A percentile compares a stretch with the other conserved stretches of the same genome.
Conservation (phyloP, 1,140 invertebrate genomes). For the Bombus balteatus region DNA sequence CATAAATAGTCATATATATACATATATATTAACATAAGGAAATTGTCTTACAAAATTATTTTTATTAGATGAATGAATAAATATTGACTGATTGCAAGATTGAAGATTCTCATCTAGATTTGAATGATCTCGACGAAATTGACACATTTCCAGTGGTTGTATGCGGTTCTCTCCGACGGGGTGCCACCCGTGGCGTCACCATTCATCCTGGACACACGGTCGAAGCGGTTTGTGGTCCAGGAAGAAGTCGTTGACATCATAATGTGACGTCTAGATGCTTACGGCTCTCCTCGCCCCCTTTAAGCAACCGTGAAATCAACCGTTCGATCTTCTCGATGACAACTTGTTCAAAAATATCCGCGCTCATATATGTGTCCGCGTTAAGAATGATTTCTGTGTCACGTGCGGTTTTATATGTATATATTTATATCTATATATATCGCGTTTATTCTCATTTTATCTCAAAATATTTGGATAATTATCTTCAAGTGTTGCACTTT, state of each 20-base stretch:
- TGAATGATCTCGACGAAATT: constrained; percentile 64
- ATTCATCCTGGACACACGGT: constrained; percentile 67
- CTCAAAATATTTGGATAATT: neutral
- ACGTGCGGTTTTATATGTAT: neutral
- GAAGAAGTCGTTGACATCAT: constrained; percentile 73
- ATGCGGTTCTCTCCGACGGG: constrained; percentile 44
- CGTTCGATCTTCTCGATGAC: constrained; percentile 62
- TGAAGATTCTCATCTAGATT: neutral
- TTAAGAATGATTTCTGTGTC: neutral
- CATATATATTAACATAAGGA: too few relatives aligned
- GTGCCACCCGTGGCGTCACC: constrained; percentile 68
- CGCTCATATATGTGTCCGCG: too few relatives aligned
- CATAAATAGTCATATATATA: neutral
- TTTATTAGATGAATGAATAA: neutral
- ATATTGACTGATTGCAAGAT: neutral
- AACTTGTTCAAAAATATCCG: constrained; percentile 25
- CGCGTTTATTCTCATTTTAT: neutral
- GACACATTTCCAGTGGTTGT: constrained; percentile 71
- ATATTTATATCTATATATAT: neutral
- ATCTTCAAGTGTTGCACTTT: too few relatives aligned
- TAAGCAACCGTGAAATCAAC: constrained; percentile 48
- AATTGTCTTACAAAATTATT: neutral
- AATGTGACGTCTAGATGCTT: constrained; percentile 60
- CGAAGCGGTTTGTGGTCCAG: constrained; percentile 66
- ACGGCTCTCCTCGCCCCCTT: constrained; percentile 2